Evolutionary conservation across 2,888 invertebrate species (phyloP), one percentile per base, ranked within the genome.

Genomic region (Polyploca ridens): DNA sequence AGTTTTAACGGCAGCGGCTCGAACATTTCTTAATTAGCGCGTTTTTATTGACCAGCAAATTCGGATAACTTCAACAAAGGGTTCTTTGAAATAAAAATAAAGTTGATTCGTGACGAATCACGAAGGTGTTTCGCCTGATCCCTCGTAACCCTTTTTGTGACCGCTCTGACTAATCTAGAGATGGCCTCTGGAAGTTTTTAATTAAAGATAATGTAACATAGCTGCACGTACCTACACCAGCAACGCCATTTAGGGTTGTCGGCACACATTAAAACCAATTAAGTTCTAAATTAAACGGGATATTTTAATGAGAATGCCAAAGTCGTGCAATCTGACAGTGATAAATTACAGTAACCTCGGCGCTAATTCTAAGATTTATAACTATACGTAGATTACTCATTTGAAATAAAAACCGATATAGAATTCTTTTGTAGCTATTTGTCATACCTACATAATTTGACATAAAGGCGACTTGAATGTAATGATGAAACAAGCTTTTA

Each of bases 21-120:
- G 83, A 88, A 91, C 90, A 91, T 91, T 93, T 91, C 90, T 92
- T 93, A 93, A 93, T 93, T 93, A 93, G 90, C 83, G 84, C 83
- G 83, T 89, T 93, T 93, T 93, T 91, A 91, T 89, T 88, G 85
- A 82, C 87, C 89, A 88, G 90, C 93, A 92, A 93, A 93, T 93
- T 94, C 93, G 88, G 91, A 92, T 90, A 92, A 87, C 88, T 86
- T 84, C 79, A 88, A 93, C 93, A 94, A 93, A 91, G 89, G 90
- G 79, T 84, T 87, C 90, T 86, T 83, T 89, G 87, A 89, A 91
- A 92, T 90, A 93, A 93, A 90, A 94, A 90, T 90, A 92, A 93
- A 91, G 86, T 86, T 87, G 88, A 85, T 84, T 91, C 93, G 93
- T 94, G 93, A 93, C 93, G 93, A 93, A 93, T 93, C 91, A 85